phyloP scores from a whole-genome alignment of 1,140 invertebrate genomes.

The Chironomus tepperi region DNA sequence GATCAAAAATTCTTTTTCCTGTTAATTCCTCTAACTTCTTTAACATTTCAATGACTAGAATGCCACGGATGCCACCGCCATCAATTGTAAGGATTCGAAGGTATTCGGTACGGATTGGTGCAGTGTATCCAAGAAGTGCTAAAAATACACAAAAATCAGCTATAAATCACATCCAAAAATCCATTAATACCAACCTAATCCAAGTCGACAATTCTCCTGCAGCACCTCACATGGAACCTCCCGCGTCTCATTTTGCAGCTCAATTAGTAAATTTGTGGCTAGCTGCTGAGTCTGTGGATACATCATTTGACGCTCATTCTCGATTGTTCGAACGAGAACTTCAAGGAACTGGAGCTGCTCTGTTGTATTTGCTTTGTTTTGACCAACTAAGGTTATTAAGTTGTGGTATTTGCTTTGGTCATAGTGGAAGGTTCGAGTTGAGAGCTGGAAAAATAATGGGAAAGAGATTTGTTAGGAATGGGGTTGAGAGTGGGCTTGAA shows the following conservation, averaged over 20 bases:
- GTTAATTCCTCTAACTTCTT: conserved; percentile 65
- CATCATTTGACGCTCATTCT: background rate
- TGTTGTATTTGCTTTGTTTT: background rate
- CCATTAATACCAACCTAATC: background rate
- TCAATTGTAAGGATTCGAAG: conserved; percentile 80
- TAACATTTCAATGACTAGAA: conserved; percentile 72
- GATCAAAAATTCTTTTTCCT: conserved; percentile 52
- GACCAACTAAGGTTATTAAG: background rate
- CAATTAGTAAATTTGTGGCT: background rate
- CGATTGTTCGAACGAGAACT: background rate
- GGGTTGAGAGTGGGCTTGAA: no score
- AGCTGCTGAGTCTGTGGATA: background rate
- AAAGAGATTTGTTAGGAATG: no score
- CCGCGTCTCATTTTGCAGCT: background rate
- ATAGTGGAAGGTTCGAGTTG: background rate
- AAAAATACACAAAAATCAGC: background rate
- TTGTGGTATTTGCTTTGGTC: background rate
- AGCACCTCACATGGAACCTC: background rate
- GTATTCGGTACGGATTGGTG: conserved; percentile 60
- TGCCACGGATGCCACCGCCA: conserved; percentile 80
- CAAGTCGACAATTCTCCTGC: background rate
- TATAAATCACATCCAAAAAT: background rate
- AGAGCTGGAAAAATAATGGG: background rate
- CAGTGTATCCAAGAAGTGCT: conserved; percentile 62
- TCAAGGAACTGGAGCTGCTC: background rate